Base-by-base conservation (phyloP, 2,888 invertebrate species). In the Sminthurides aquaticus region DNA sequence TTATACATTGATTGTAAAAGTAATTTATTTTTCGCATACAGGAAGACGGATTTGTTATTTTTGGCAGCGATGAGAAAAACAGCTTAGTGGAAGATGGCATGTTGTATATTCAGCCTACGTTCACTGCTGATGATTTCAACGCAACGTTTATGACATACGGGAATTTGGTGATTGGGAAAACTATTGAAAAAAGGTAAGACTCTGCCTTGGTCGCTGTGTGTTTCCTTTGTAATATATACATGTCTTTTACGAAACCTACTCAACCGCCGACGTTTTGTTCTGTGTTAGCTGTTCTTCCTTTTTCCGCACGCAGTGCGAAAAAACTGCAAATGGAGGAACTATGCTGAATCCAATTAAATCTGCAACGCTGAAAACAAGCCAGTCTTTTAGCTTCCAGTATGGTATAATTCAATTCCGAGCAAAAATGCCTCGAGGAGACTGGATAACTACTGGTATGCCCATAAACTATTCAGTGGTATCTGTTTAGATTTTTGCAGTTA, bases 281-380 rank as follows among this genome's bases (percentile, higher is more conserved):
- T n/a, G n/a, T n/a, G n/a, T n/a, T 8, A 61, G 62, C 18, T 62
- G 62, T 54, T 62, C 62, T 11, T 62, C 62, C 25, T 62, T 62
- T 25, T 3, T 62, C 15, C 56, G 48, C 1, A 2, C 3, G 1
- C 26, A 56, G 56, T 62, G 62, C 34, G 48, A 56, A n/a, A 29
- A 43, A 25, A 56, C 25, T 18, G 62, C 56, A 1, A 11, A 28
- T 15, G 61, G 61, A 1, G 22, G 18, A 1, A 24, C 2, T 20
- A 61, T 62, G 5, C 2, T 62, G 24, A 62, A 62, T 56, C 62
- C 62, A 3, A 62, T 62, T 8, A 62, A 48, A 48, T 62, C 62
- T 1, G 62, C 62, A 3, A 24, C 56, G 3, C n/a, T 62, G 1
- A 62, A 26, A 28, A 62, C 62, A 2, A 56, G 56, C 20, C 62